A percentile compares a stretch with the other conserved stretches of the same genome.
These are phyloP conservation scores for Cossypha polioptera DNA, from an alignment of 2,797 vertebrate species.

Conservation along the genomic window DNA sequence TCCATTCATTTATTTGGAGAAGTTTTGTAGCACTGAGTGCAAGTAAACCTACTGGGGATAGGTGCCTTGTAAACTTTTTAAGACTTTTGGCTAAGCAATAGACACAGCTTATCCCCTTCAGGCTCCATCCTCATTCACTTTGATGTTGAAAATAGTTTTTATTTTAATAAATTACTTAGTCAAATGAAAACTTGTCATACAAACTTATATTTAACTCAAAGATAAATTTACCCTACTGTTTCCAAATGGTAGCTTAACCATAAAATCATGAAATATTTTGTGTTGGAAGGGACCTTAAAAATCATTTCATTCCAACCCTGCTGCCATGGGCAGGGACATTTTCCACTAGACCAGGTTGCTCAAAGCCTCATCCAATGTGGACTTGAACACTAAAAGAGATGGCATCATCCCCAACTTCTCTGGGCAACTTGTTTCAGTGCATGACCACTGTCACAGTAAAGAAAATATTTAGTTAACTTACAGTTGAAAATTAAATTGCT, in stretches of 20 bases:
- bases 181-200: background rate
- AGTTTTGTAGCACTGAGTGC: background rate
- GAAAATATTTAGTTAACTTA: background rate
- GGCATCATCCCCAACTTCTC: background rate
- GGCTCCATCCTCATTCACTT: background rate
- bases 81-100: background rate
- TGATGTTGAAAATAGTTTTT: background rate
- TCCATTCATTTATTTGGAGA: background rate
- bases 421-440: background rate
- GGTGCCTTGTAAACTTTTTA: background rate
- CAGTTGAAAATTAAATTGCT: background rate
- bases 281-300: background rate
- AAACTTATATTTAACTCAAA: background rate
- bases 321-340: accelerated
- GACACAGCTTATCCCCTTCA: background rate
- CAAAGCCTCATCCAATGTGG: background rate
- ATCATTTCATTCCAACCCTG: accelerated
- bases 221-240: background rate
- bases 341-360: background rate
- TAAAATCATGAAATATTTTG: background rate
- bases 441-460: background rate
- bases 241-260: background rate
- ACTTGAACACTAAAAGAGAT: background rate
- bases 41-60: background rate
- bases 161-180: background rate